Evolutionary conservation across 2,888 invertebrate genomes (phyloP).

Genomic region (Julus scanicus): DNA sequence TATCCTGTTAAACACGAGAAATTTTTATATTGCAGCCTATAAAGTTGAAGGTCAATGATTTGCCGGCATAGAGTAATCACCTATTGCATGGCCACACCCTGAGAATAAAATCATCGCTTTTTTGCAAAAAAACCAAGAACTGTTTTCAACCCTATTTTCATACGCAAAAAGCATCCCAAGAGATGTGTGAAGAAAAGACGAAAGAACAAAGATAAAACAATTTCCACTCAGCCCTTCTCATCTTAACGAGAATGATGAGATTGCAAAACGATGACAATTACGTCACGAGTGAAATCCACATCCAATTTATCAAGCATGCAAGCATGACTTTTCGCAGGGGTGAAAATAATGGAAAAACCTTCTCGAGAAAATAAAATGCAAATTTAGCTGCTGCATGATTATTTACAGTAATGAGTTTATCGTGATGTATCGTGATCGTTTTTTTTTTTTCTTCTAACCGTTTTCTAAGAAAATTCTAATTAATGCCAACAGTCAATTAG

Average conservation of each 20-base stretch:
- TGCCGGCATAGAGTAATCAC: background rate
- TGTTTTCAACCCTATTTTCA: background rate
- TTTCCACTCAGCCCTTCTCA: slow-evolving; percentile 12
- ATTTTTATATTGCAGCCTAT: too few species aligned
- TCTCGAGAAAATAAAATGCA: background rate
- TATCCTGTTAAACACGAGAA: too few species aligned
- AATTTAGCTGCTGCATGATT: background rate
- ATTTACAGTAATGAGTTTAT: background rate
- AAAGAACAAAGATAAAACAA: slow-evolving; percentile 5
- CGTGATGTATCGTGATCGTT: background rate
- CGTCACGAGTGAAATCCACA: background rate
- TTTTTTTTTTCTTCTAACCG: background rate
- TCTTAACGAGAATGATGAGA: slow-evolving; percentile 5
- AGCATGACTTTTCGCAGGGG: background rate
- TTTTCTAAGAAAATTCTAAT: background rate
- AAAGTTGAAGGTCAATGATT: background rate
- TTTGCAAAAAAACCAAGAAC: background rate
- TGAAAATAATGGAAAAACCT: background rate
- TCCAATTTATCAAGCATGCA: slow-evolving; percentile 31
- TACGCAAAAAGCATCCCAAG: background rate
- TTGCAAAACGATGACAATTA: slow-evolving; percentile 14
- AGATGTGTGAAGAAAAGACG: background rate
- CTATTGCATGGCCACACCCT: background rate
- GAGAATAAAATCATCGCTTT: background rate
- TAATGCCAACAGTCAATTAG: background rate